These are phyloP conservation scores for Littorina saxatilis DNA, from an alignment of 1,140 invertebrate species.

Conservation along the genomic window DNA sequence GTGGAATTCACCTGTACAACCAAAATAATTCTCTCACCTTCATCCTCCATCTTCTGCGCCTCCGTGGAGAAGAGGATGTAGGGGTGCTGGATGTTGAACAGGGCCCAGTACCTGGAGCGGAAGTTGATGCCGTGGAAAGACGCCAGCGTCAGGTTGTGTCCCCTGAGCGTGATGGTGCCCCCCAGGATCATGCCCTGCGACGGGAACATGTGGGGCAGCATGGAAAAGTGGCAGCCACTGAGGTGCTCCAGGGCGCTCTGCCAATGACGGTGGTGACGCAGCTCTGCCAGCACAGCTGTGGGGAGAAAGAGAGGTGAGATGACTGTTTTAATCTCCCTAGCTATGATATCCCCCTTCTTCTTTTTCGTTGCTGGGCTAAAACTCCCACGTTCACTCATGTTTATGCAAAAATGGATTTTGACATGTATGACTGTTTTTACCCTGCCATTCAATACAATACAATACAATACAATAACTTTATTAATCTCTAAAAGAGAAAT, in stretches of 20 bases:
- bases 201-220: conserved; percentile 83
- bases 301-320: too few species aligned
- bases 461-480: too few species aligned
- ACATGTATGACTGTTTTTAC: too few species aligned
- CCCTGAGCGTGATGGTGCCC: conserved; percentile 86
- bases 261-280: conserved; percentile 92
- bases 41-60: conserved; percentile 81
- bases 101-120: conserved; percentile 96
- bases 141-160: conserved; percentile 92
- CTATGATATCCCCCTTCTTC: too few species aligned
- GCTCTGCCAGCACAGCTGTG: conserved; percentile 56
- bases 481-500: too few species aligned
- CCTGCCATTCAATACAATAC: too few species aligned
- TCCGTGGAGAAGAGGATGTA: conserved; percentile 97
- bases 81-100: conserved; percentile 96
- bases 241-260: conserved; percentile 87
- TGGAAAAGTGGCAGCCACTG: conserved; percentile 84
- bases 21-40: too few species aligned
- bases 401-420: too few species aligned
- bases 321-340: too few species aligned
- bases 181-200: conserved; percentile 89
- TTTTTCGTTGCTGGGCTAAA: too few species aligned
- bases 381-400: too few species aligned
- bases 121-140: conserved; percentile 99
- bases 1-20: too few species aligned